Evolutionary conservation across 35 echinoderm and acorn worm species (phyloP), one percentile per base, ranked within the genome.

Genomic region (Holothuria glaberrima): DNA sequence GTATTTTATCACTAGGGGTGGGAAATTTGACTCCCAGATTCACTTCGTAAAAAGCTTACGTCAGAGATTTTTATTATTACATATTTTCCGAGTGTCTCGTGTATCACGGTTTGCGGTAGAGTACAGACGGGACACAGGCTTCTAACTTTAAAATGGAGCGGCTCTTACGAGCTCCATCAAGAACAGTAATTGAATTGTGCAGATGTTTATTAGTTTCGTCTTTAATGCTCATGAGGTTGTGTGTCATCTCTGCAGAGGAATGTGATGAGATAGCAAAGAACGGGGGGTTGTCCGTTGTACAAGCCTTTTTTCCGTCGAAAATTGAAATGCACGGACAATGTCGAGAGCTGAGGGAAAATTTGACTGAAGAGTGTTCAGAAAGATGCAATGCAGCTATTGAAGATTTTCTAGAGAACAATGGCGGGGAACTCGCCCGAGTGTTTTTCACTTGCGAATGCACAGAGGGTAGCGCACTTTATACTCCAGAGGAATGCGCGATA

Each of bases 381-480:
- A 25, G 21, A 10, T 78, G 74, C 50, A 78, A 78, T 28, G 16
- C 41, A 48, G 74, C 74, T 7, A 56, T 78, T 9, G 44, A 50
- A 78, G 44, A 78, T 6, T 78, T 78, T 19, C 29, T 78, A 3
- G 50, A 54, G 13, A 22, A 78, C 5, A 52, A 52, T 52, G 50
- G 24, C 6, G 74, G 19, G 21, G 74, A 78, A 0, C 0, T 27
- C 1, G 74, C 3, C 0, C 50, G 38, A 12, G 50, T 52, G 24
- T 78, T 78, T 78, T 78, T 78, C 26, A 48, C 5, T 22, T 78
- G 74, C 29, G 44, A 16, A 48, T 78, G 74, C 20, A 78, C 74
- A 24, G 74, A 78, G 9, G 74, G 38, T 27, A 78, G 74, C n/a
- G 0, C 5, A 12, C 9, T 78, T 27, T 78, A 78, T 26, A 21